These are phyloP conservation scores for Lethenteron reissneri DNA, from an alignment of 2,113 vertebrate genomes.

Conservation along the genomic window DNA sequence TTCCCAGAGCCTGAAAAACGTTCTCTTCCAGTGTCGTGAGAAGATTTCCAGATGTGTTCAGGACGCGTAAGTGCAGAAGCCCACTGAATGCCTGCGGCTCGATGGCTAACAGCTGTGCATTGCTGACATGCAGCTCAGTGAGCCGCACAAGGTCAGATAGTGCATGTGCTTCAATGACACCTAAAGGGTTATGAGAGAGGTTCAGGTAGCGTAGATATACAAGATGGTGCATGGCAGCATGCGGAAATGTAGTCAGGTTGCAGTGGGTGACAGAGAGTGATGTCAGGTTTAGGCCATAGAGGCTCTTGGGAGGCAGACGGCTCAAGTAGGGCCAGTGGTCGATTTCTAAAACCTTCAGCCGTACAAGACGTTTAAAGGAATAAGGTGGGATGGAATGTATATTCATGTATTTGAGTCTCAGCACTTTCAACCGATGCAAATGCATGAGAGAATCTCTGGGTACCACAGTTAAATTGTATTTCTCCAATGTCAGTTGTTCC, in stretches of 20 bases:
- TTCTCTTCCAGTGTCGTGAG: background rate
- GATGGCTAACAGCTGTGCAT: background rate
- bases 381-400: background rate
- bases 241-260: slow-evolving; percentile 6
- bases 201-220: slow-evolving; percentile 4
- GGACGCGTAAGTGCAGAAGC: background rate
- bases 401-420: background rate
- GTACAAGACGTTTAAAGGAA: background rate
- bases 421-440: background rate
- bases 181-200: slow-evolving; percentile 9
- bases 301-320: background rate
- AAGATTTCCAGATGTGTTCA: background rate
- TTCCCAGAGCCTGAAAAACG: background rate
- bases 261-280: slow-evolving; percentile 7
- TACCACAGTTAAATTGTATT: background rate
- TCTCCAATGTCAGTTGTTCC: background rate
- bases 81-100: slow-evolving; percentile 2
- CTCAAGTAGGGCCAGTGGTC: background rate
- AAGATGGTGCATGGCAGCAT: background rate
- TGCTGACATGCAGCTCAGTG: slow-evolving; percentile 1
- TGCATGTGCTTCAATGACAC: slow-evolving; percentile 2
- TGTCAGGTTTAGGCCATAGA: slow-evolving; percentile 2
- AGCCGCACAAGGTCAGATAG: slow-evolving; percentile 1
- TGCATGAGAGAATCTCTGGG: background rate
- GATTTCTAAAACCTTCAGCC: background rate